Conservation (phyloP, 2,888 invertebrate species). For the Xestoiulus laeticollis region DNA sequence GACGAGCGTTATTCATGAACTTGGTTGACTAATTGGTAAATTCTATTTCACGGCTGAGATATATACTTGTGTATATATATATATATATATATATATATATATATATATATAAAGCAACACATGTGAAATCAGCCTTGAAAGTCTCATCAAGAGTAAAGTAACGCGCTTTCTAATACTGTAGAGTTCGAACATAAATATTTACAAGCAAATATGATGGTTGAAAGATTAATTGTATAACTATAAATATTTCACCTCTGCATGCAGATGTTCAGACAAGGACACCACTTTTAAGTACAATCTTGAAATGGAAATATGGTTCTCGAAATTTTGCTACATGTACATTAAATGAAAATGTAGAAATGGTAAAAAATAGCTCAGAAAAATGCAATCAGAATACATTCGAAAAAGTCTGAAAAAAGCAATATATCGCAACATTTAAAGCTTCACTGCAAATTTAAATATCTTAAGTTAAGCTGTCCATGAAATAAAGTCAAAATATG, state of each 20-base stretch:
- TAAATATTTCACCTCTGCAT: neutral
- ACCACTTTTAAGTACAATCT: neutral
- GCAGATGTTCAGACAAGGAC: neutral
- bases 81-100: too few species aligned
- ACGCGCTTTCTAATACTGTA: neutral
- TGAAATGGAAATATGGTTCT: neutral
- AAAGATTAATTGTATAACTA: neutral
- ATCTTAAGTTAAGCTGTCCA: too few species aligned
- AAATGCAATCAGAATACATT: too few species aligned
- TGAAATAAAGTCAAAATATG: too few species aligned
- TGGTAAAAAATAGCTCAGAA: too few species aligned
- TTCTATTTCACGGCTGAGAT: neutral
- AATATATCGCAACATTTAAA: too few species aligned
- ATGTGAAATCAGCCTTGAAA: neutral
- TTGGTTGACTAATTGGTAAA: neutral
- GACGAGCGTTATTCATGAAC: neutral
- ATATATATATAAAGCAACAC: neutral
- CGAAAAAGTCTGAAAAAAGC: too few species aligned
- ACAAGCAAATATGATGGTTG: neutral
- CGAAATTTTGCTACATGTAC: neutral
- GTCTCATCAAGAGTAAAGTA: neutral
- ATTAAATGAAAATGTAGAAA: neutral
- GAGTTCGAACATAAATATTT: neutral
- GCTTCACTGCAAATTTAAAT: too few species aligned
- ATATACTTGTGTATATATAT: too few species aligned